Evolutionary conservation across 2,888 invertebrate genomes (phyloP).

Genomic region (Falcaria lacertinaria): DNA sequence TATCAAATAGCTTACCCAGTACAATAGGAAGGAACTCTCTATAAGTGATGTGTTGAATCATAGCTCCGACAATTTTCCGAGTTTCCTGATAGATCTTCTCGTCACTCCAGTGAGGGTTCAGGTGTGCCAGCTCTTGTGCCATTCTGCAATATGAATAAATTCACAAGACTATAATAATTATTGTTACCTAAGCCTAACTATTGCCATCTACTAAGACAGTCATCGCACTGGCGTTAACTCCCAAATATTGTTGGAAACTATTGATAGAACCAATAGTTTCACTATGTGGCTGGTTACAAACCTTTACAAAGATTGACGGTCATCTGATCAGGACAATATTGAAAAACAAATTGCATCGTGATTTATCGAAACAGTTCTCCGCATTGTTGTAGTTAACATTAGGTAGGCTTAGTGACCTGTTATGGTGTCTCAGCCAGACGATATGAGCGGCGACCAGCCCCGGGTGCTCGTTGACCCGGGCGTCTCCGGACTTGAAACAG

Average conservation of each 20-base stretch:
- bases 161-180: background rate
- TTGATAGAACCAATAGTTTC: too few species aligned
- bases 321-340: too few species aligned
- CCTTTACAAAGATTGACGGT: too few species aligned
- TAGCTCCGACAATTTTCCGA: conserved; percentile 88
- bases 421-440: conserved; percentile 87
- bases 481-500: conserved; percentile 90
- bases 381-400: too few species aligned
- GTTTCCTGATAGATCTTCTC: conserved; percentile 93
- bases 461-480: conserved; percentile 89
- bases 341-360: too few species aligned
- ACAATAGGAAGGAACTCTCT: conserved; percentile 90
- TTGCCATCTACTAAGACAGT: too few species aligned
- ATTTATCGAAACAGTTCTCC: too few species aligned
- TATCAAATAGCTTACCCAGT: conserved; percentile 72
- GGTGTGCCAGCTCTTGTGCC: conserved; percentile 83
- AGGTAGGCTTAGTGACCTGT: conserved; percentile 50
- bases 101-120: conserved; percentile 94
- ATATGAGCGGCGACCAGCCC: conserved; percentile 88
- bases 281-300: too few species aligned
- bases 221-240: too few species aligned
- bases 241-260: too few species aligned
- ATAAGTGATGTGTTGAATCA: conserved; percentile 91
- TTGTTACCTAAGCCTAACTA: too few species aligned
- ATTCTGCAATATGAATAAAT: conserved; percentile 68